phyloP scores from a whole-genome alignment of 37 sponge, comb jelly and placozoan genomes.

The Aplysina aerophoba region DNA sequence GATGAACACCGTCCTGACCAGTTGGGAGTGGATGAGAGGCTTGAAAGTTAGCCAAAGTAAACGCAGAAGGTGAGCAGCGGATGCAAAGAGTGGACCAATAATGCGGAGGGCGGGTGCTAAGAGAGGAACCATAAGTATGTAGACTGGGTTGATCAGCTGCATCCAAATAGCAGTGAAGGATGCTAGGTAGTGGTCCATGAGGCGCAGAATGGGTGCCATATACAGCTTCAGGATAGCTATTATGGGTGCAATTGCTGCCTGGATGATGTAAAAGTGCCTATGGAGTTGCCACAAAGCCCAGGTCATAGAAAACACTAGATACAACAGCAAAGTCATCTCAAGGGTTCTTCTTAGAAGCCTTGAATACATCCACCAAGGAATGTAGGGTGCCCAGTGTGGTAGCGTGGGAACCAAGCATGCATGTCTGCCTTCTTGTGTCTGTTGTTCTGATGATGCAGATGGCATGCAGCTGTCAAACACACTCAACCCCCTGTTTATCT shows the following conservation, averaged over 20 bases:
- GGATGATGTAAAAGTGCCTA: conserved; percentile 78
- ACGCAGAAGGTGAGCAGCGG: too few species aligned
- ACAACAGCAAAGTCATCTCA: conserved; percentile 58
- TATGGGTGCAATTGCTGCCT: conserved; percentile 57
- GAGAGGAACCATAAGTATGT: conserved; percentile 46
- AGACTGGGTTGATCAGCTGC: conserved; percentile 60
- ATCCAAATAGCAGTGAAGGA: conserved; percentile 64
- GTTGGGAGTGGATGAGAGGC: neutral
- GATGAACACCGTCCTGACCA: neutral
- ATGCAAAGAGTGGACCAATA: too few species aligned
- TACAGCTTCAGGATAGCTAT: conserved; percentile 49
- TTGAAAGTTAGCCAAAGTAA: conserved; percentile 18
- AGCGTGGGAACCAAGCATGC: conserved; percentile 27
- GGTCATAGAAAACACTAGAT: conserved; percentile 65
- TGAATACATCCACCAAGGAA: conserved; percentile 82
- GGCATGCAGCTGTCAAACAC: neutral
- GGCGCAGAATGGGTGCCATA: conserved; percentile 46
- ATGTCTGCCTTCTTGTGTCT: neutral
- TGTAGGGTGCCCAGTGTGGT: conserved; percentile 72
- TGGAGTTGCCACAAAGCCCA: conserved; percentile 95
- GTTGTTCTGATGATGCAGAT: neutral
- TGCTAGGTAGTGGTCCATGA: conserved; percentile 41
- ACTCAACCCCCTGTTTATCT: neutral
- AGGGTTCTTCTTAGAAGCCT: conserved; percentile 44
- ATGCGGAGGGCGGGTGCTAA: conserved; percentile 29